Evolutionary conservation across 2,113 vertebrate species (phyloP).

Genomic region (Abramis brama): DNA sequence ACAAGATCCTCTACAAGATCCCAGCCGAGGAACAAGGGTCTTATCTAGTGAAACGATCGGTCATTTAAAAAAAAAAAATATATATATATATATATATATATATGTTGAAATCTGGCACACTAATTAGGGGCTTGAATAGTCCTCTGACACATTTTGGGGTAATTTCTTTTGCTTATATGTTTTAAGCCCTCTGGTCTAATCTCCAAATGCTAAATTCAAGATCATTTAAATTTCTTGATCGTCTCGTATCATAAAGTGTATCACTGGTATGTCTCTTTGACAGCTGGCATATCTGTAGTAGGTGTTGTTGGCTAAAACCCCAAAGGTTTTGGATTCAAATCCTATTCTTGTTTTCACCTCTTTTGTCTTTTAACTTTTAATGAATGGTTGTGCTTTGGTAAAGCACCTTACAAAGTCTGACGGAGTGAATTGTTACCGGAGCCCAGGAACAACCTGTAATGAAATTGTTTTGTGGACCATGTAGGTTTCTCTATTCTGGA

Average conservation of each 20-base stretch:
- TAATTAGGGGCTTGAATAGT: background rate
- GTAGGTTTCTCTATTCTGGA: conserved; percentile 6
- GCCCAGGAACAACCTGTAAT: background rate
- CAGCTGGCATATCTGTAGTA: background rate
- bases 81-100: too few species aligned
- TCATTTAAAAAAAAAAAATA: too few species aligned
- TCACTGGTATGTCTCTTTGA: background rate
- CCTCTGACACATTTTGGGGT: background rate
- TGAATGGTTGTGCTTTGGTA: background rate
- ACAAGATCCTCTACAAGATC: too few species aligned
- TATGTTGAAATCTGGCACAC: background rate
- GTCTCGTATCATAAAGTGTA: background rate
- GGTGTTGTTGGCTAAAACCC: background rate
- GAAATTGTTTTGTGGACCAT: conserved; percentile 1
- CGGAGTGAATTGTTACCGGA: background rate
- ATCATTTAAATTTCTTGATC: background rate
- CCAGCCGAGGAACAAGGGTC: too few species aligned
- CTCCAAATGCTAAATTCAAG: background rate
- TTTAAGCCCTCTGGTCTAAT: background rate
- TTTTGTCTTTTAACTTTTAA: background rate
- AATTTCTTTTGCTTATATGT: too few species aligned
- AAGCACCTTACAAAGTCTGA: background rate
- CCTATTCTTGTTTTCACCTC: background rate
- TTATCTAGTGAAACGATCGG: too few species aligned
- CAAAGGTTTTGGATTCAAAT: background rate